Conservation (phyloP, 2,888 invertebrate species). For the Andrena camellia region DNA sequence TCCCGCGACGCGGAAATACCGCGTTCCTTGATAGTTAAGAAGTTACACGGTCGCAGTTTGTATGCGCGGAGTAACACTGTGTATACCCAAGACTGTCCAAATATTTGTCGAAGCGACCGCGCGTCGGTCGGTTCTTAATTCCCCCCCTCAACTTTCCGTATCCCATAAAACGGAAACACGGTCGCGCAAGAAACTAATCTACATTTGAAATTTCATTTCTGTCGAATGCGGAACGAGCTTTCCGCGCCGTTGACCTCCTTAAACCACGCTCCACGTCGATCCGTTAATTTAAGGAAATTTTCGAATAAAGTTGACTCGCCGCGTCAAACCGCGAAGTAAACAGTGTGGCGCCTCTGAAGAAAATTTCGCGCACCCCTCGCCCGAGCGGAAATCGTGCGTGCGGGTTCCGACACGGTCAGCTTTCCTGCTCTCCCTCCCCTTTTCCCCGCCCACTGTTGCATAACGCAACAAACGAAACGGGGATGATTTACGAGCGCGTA, state of each 20-base stretch:
- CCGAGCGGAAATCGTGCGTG: constrained; percentile 1
- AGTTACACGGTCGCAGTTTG: neutral
- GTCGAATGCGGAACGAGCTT: constrained; percentile 72
- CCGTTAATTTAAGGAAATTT: constrained; percentile 62
- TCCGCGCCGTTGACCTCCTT: constrained; percentile 38
- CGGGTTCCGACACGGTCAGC: constrained; percentile 9
- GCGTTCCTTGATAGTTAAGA: constrained; percentile 12
- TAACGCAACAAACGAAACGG: constrained; percentile 1
- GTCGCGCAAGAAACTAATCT: constrained; percentile 71
- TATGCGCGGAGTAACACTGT: constrained; percentile 6
- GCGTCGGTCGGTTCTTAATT: constrained; percentile 40
- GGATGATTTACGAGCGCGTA: constrained; percentile 25
- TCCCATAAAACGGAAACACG: constrained; percentile 42
- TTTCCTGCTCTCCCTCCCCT: neutral
- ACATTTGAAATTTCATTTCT: constrained; percentile 80
- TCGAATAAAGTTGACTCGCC: constrained; percentile 58
- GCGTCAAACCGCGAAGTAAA: constrained; percentile 46
- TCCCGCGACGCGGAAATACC: neutral
- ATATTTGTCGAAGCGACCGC: constrained; percentile 44
- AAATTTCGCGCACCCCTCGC: constrained; percentile 23
- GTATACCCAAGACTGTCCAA: constrained; percentile 28
- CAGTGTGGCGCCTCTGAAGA: constrained; percentile 23
- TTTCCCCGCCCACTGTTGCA: neutral
- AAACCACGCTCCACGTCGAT: constrained; percentile 28
- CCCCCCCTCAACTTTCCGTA: constrained; percentile 34